Evolutionary conservation across 1,140 invertebrate species (phyloP).

Genomic region (Pissodes strobi): DNA sequence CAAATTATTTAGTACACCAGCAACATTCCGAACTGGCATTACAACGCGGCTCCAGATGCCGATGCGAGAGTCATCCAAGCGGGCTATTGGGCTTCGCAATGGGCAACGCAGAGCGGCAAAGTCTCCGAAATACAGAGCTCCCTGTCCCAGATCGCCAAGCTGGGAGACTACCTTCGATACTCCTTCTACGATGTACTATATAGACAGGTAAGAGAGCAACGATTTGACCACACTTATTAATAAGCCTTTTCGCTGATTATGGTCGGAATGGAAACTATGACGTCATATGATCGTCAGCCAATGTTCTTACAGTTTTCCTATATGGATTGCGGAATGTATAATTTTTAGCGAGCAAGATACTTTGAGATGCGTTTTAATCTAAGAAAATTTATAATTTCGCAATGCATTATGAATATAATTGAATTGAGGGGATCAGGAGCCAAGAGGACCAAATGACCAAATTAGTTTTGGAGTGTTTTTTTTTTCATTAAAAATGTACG

Average conservation of each 20-base stretch:
- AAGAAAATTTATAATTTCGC: too few relatives aligned
- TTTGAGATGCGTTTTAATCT: too few relatives aligned
- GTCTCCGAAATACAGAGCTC: constrained; percentile 13
- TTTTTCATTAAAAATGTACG: too few relatives aligned
- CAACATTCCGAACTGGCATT: constrained; percentile 28
- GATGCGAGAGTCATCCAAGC: constrained; percentile 26
- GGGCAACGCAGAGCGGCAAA: constrained; percentile 23
- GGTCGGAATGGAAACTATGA: background rate
- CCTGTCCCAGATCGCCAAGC: constrained; percentile 17
- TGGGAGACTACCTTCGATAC: constrained; percentile 33
- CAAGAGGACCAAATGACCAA: too few relatives aligned
- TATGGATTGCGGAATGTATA: too few relatives aligned
- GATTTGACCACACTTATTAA: background rate
- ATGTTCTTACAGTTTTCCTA: too few relatives aligned
- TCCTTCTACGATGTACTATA: constrained; percentile 25
- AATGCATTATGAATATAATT: too few relatives aligned
- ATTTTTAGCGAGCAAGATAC: too few relatives aligned
- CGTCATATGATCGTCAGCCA: too few relatives aligned
- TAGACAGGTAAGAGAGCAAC: background rate
- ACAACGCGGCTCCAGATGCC: constrained; percentile 25
- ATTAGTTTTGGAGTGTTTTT: too few relatives aligned
- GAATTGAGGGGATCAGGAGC: too few relatives aligned
- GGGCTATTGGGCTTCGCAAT: constrained; percentile 32
- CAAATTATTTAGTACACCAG: constrained; percentile 5
- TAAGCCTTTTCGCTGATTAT: background rate